Evolutionary conservation across 2,888 invertebrate genomes (phyloP).

Genomic region (Coleophora flavipennella): DNA sequence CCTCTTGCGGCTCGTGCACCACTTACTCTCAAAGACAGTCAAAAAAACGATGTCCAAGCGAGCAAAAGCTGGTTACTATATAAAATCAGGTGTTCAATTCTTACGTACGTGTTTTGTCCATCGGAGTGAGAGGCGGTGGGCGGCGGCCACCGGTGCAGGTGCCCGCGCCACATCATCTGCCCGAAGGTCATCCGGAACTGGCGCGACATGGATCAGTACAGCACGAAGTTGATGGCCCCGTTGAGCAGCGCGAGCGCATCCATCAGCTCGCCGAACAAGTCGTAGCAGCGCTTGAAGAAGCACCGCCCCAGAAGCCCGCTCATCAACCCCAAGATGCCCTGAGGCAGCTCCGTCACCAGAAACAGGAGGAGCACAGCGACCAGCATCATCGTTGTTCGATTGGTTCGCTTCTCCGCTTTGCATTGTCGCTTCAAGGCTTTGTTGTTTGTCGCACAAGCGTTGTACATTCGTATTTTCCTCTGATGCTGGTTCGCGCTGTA

Average conservation of each 20-base stretch:
- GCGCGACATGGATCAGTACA: conserved; percentile 95
- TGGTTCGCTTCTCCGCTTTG: conserved; percentile 64
- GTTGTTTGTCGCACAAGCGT: conserved; percentile 50
- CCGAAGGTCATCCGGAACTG: conserved; percentile 83
- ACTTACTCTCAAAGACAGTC: too few species aligned
- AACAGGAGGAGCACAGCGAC: conserved; percentile 90
- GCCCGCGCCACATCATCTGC: conserved; percentile 60
- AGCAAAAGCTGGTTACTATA: too few species aligned
- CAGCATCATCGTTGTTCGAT: conserved; percentile 91
- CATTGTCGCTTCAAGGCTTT: conserved; percentile 51
- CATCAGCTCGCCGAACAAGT: conserved; percentile 87
- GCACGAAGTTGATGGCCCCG: conserved; percentile 93
- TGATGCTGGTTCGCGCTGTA: conserved; percentile 80
- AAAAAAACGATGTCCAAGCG: too few species aligned
- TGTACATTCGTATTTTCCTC: conserved; percentile 69
- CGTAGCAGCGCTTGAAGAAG: conserved; percentile 87
- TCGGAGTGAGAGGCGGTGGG: conserved; percentile 74
- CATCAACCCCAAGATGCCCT: conserved; percentile 73
- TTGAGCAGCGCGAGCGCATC: conserved; percentile 92
- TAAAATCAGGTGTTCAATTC: too few species aligned
- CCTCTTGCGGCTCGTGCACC: too few species aligned
- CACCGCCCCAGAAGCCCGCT: conserved; percentile 71
- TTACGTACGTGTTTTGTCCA: conserved; percentile 76
- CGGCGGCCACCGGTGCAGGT: conserved; percentile 54
- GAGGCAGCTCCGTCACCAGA: conserved; percentile 90